Percentiles rank a stretch among this genome's conserved stretches.
Evolutionary conservation across 2,888 invertebrate species (phyloP).

Genomic region (Himalopsyche anomala): DNA sequence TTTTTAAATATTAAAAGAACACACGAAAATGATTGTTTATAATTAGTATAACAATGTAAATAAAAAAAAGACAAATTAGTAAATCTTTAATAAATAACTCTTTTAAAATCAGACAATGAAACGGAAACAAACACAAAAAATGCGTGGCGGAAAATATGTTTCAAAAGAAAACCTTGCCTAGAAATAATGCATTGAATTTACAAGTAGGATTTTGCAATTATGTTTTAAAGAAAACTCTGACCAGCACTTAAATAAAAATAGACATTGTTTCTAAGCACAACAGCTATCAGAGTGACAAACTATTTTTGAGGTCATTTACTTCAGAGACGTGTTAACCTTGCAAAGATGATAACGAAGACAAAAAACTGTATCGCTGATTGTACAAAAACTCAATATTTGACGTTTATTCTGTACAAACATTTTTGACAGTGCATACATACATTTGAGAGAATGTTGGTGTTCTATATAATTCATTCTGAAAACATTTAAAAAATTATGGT

Average conservation of each 20-base stretch:
- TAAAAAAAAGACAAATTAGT: too few relatives aligned
- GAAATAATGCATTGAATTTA: conserved; percentile 6
- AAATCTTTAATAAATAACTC: too few relatives aligned
- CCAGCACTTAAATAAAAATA: neutral
- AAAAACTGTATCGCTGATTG: neutral
- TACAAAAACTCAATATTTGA: conserved; percentile 18
- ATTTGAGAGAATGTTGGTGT: neutral
- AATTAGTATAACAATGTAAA: too few relatives aligned
- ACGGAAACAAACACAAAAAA: neutral
- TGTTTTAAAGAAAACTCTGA: neutral
- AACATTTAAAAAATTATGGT: neutral
- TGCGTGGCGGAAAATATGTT: neutral
- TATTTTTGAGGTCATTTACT: conserved; percentile 13
- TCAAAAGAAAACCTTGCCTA: conserved; percentile 9
- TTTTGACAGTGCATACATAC: neutral
- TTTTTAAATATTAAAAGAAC: too few relatives aligned
- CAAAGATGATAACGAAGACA: neutral
- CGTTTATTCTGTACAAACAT: neutral
- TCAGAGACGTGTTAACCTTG: neutral
- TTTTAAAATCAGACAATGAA: too few relatives aligned
- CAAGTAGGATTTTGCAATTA: neutral
- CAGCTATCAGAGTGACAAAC: neutral
- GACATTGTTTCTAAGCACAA: neutral
- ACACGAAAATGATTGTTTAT: too few relatives aligned
- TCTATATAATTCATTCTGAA: neutral